A percentile compares a stretch with the other conserved stretches of the same genome.
Conservation (phyloP, 1,140 invertebrate species). For the Scaptodrosophila lebanonensis region DNA sequence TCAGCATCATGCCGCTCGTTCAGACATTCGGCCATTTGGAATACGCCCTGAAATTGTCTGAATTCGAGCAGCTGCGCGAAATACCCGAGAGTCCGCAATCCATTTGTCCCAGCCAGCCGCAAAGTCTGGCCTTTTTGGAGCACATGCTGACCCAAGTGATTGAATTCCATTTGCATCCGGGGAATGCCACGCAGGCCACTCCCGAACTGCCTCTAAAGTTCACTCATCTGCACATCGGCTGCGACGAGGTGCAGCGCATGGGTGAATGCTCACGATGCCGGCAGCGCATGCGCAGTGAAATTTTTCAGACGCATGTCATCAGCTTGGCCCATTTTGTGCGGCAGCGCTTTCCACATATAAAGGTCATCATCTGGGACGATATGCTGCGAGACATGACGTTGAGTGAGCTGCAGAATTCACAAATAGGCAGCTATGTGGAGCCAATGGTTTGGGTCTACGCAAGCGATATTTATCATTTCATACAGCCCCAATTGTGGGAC, state of each 20-base stretch:
- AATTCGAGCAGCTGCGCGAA: conserved; percentile 88
- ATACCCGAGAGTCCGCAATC: conserved; percentile 86
- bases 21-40: conserved; percentile 98
- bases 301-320: conserved; percentile 86
- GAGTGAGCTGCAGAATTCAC: conserved; percentile 82
- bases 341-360: conserved; percentile 81
- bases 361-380: conserved; percentile 95
- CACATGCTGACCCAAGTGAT: conserved; percentile 91
- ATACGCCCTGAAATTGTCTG: conserved; percentile 89
- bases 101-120: conserved; percentile 87
- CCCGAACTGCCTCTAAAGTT: conserved; percentile 78
- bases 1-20: conserved; percentile 93
- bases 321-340: conserved; percentile 82
- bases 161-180: conserved; percentile 57
- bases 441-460: conserved; percentile 92
- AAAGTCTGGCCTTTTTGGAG: conserved; percentile 84
- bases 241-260: conserved; percentile 90
- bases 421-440: conserved; percentile 87
- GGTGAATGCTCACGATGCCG: conserved; percentile 87
- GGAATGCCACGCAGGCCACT: conserved; percentile 55
- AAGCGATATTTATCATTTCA: conserved; percentile 80
- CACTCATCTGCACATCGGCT: conserved; percentile 87
- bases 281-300: conserved; percentile 78
- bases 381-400: conserved; percentile 89
- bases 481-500: conserved; percentile 82